A percentile compares a stretch with the other conserved stretches of the same genome.
These are phyloP conservation scores for Lacerta viridis DNA, from an alignment of 2,797 vertebrate genomes.

Conservation along the genomic window DNA sequence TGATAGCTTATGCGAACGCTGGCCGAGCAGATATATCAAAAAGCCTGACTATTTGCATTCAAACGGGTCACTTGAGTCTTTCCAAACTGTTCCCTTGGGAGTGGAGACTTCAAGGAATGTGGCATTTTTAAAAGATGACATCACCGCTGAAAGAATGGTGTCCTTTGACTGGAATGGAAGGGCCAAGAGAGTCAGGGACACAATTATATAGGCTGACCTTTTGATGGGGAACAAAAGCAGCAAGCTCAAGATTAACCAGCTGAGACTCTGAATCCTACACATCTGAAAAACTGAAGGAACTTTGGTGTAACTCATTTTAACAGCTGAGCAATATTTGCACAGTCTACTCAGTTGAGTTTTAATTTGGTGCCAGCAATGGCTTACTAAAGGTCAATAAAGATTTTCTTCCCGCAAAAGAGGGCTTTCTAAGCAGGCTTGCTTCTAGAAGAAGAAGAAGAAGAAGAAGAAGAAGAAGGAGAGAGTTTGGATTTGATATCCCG, in stretches of 20 bases:
- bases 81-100: slow-evolving; percentile 29
- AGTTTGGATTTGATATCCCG: too few relatives aligned
- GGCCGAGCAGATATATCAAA: slow-evolving; percentile 23
- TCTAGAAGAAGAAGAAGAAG: too few relatives aligned
- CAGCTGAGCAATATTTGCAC: background rate
- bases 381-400: background rate
- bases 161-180: slow-evolving; percentile 40
- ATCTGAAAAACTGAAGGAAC: slow-evolving; percentile 4
- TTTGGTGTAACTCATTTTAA: background rate
- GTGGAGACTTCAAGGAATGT: slow-evolving; percentile 15
- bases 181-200: slow-evolving; percentile 10
- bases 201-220: slow-evolving; percentile 20
- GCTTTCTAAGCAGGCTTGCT: background rate
- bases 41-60: slow-evolving; percentile 24
- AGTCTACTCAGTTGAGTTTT: background rate
- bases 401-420: background rate
- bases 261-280: background rate
- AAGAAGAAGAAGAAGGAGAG: too few relatives aligned
- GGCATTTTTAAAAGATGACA: slow-evolving; percentile 47
- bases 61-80: slow-evolving; percentile 11
- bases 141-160: slow-evolving; percentile 13
- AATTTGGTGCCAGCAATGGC: background rate
- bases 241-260: slow-evolving; percentile 3
- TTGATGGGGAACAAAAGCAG: slow-evolving; percentile 26
- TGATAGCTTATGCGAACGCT: slow-evolving; percentile 2